Conservation (phyloP, 2,113 vertebrate genomes). For the Oriolus oriolus region DNA sequence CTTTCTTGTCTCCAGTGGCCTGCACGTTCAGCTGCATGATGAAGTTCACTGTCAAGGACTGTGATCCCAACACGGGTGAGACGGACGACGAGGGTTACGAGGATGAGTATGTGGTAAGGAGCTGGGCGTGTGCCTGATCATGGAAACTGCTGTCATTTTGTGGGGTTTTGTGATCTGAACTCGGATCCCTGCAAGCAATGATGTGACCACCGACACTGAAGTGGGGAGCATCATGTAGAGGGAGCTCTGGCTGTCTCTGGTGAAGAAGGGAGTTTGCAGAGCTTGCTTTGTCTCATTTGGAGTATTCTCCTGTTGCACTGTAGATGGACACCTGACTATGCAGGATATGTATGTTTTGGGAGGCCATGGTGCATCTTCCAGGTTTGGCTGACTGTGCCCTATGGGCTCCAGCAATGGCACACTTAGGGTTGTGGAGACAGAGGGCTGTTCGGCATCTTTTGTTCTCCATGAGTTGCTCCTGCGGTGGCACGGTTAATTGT, state of each 20-base stretch:
- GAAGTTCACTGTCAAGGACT: constrained; percentile 84
- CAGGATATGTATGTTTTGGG: neutral
- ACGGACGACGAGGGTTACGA: constrained; percentile 77
- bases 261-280: neutral
- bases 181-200: neutral
- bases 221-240: neutral
- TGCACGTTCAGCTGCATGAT: constrained; percentile 82
- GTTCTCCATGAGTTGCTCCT: neutral
- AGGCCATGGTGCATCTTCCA: neutral
- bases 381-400: neutral
- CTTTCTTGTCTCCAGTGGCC: constrained; percentile 61
- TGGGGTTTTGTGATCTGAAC: neutral
- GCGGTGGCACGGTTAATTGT: neutral
- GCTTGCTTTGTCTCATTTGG: neutral
- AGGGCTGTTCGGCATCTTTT: neutral
- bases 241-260: neutral
- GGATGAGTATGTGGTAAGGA: constrained; percentile 83
- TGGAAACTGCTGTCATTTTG: neutral
- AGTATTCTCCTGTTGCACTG: neutral
- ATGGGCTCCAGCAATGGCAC: neutral
- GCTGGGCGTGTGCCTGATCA: neutral
- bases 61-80: constrained; percentile 79
- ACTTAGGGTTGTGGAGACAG: neutral
- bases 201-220: neutral
- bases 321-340: neutral